phyloP scores from a whole-genome alignment of 2,797 vertebrate species.

The Pangasius djambal region DNA sequence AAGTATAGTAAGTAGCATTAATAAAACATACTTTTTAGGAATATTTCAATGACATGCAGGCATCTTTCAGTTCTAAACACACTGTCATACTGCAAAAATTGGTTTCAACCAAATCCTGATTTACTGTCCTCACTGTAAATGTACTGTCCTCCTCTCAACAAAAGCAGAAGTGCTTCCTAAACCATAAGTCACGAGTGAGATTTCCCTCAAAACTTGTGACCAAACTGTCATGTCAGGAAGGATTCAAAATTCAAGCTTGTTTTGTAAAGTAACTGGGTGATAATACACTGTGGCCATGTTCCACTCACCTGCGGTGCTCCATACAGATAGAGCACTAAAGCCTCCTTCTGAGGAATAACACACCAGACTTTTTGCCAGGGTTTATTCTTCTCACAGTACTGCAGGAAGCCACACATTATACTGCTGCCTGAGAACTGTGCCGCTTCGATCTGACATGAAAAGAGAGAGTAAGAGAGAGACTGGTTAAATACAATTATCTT shows the following conservation, averaged over 20 bases:
- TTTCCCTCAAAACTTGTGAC: slow-evolving; percentile 15
- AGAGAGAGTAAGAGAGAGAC: not conserved
- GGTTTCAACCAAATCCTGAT: not conserved
- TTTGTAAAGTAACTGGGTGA: not conserved
- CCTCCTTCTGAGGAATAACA: slow-evolving; percentile 94
- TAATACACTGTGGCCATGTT: not conserved
- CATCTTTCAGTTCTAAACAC: not conserved
- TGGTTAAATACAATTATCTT: not conserved
- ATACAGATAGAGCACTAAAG: slow-evolving; percentile 93
- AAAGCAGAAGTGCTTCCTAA: slow-evolving; percentile 29
- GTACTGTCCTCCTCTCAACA: not conserved
- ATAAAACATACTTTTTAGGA: not conserved
- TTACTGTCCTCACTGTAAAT: not conserved
- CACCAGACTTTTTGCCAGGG: slow-evolving; percentile 98
- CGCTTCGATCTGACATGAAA: slow-evolving; percentile 85
- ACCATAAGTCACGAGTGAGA: not conserved
- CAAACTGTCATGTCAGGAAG: not conserved
- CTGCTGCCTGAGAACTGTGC: slow-evolving; percentile 93
- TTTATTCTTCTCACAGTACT: slow-evolving; percentile 94
- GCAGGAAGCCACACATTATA: slow-evolving; percentile 93
- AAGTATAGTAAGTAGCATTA: not conserved
- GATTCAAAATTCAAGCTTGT: not conserved
- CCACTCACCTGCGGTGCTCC: slow-evolving; percentile 90
- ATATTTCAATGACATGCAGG: too few relatives aligned
- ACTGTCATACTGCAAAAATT: not conserved